phyloP scores from a whole-genome alignment of 2,113 vertebrate genomes.

The Myotis lucifugus region DNA sequence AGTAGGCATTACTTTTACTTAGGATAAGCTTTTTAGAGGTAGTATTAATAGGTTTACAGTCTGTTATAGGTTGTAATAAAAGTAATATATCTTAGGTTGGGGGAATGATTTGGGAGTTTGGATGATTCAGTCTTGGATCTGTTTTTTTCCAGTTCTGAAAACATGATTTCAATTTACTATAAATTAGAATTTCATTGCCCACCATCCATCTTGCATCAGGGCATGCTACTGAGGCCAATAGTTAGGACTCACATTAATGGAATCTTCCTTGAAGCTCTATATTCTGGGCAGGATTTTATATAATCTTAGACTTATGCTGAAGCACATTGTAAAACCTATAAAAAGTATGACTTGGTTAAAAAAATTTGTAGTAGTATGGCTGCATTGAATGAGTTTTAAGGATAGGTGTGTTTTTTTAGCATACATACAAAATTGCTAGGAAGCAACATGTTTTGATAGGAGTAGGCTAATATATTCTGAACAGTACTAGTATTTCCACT shows the following conservation, averaged over 20 bases:
- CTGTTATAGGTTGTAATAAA: background rate
- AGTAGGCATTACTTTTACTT: slow-evolving; percentile 41
- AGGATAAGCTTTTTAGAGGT: slow-evolving; percentile 19
- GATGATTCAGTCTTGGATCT: background rate
- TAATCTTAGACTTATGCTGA: background rate
- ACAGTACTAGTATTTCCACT: background rate
- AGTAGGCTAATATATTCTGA: background rate
- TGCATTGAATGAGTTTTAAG: slow-evolving; percentile 22
- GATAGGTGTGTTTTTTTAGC: background rate
- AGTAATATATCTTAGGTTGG: background rate
- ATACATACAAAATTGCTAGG: background rate
- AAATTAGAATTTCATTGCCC: background rate
- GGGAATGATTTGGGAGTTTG: slow-evolving; percentile 6
- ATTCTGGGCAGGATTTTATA: background rate
- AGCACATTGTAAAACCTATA: background rate
- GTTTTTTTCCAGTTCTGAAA: slow-evolving; percentile 41
- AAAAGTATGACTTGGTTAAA: background rate
- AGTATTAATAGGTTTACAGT: background rate
- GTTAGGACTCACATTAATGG: background rate
- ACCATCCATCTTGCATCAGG: background rate
- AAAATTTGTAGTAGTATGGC: background rate
- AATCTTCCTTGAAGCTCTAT: background rate
- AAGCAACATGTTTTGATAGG: background rate
- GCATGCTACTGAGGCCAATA: background rate
- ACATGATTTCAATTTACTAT: background rate